Evolutionary conservation across 1,140 invertebrate genomes (phyloP), one percentile per base, ranked within the genome.

Genomic region (Zelostemma sp.): DNA sequence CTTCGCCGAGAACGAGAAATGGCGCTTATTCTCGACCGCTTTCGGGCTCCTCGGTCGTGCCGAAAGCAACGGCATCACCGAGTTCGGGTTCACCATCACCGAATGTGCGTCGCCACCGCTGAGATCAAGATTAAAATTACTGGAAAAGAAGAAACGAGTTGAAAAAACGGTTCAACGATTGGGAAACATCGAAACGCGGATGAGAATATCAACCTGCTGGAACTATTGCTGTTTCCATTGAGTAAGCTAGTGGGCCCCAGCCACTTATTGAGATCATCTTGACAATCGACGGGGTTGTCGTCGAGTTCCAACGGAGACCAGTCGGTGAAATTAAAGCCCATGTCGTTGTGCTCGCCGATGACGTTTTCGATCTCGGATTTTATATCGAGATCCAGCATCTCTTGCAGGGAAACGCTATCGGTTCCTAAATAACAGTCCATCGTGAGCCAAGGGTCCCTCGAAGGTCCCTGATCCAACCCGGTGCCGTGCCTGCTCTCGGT

Each of bases 371-470:
- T 91, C 78, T 94, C 93, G 46, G 90, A 91, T 72, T 93, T 93
- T 19, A 94, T 94, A 76, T 94, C 93, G 74, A 93, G 91, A 46
- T 90, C 93, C 58, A 94, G 87, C 90, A 95, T 93, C 63, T 91
- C 89, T 75, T 92, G 91, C 76, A 93, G 86, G 6, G 91, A 92
- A 31, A 87, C 72, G 53, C 86, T 86, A 73, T 88, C 87, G 4
- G 86, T 80, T 40, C 82, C 86, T 19, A 88, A 80, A 49, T 86
- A 87, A 70, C 87, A 87, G 73, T 88, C 87, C 87, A 88, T 88
- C 45, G 81, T 85, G 71, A 83, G 78, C 82, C 82, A 85, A 76
- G 83, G 81, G 49, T 85, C 83, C 76, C 77, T 74, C 25, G 81
- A 75, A 55, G 80, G 76, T 79, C 81, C 82, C 77, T 84, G 83